Evolutionary conservation across 2,113 vertebrate genomes (phyloP).

Genomic region (Phrynosoma platyrhinos): DNA sequence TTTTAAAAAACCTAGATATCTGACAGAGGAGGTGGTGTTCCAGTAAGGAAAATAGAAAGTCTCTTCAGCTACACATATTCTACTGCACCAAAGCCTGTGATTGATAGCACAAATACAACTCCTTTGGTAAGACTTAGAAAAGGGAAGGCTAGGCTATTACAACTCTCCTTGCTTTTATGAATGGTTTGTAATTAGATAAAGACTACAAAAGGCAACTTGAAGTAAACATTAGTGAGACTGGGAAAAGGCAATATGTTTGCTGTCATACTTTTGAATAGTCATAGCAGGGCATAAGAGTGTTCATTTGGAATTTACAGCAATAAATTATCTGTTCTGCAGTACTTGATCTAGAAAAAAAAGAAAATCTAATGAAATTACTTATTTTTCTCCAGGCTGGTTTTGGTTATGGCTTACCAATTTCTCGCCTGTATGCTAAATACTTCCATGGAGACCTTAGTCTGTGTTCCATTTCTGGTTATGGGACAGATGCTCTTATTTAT

Average conservation of each 20-base stretch:
- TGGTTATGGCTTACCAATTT: slow-evolving; percentile 97
- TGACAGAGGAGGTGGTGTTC: slow-evolving; percentile 94
- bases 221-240: background rate
- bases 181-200: background rate
- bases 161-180: background rate
- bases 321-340: background rate
- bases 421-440: slow-evolving; percentile 96
- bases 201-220: background rate
- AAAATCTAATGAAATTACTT: background rate
- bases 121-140: slow-evolving; percentile 86
- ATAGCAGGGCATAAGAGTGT: background rate
- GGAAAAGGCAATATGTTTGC: background rate
- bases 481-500: slow-evolving; percentile 95
- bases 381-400: slow-evolving; percentile 90
- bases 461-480: slow-evolving; percentile 95
- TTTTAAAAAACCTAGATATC: slow-evolving; percentile 83
- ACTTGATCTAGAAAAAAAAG: background rate
- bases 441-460: slow-evolving; percentile 97
- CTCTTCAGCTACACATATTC: slow-evolving; percentile 98
- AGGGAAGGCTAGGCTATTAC: background rate
- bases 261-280: background rate
- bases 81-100: slow-evolving; percentile 90
- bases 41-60: slow-evolving; percentile 90
- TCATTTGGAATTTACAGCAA: background rate
- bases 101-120: slow-evolving; percentile 86